phyloP scores from a whole-genome alignment of 2,888 invertebrate species.

The Eumerus sabulonum region DNA sequence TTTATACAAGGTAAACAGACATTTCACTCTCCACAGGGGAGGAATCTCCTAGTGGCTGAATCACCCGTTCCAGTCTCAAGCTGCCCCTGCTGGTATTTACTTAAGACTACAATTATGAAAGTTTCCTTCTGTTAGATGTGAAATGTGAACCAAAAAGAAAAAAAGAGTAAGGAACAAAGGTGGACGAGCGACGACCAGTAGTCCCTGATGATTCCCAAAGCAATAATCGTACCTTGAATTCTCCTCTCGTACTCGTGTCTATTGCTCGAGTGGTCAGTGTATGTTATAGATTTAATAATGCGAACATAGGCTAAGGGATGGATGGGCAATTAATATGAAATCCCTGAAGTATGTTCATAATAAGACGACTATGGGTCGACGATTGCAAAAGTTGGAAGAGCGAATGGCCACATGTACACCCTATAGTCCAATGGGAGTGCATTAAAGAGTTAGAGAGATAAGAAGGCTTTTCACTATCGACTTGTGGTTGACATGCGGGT shows the following conservation, averaged over 20 bases:
- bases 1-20: constrained; percentile 70
- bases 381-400: constrained; percentile 52
- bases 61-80: neutral
- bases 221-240: constrained; percentile 60
- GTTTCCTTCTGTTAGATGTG: constrained; percentile 51
- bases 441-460: neutral
- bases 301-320: constrained; percentile 30
- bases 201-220: constrained; percentile 67
- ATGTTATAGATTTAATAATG: constrained; percentile 51
- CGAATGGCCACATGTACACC: constrained; percentile 12
- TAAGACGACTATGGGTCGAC: constrained; percentile 44
- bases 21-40: constrained; percentile 65
- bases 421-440: neutral
- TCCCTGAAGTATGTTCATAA: constrained; percentile 61
- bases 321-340: constrained; percentile 66
- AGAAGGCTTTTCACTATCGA: constrained; percentile 1
- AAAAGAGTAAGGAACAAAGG: constrained; percentile 46
- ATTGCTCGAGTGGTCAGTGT: constrained; percentile 34
- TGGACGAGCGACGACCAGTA: constrained; percentile 61
- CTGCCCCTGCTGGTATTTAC: constrained; percentile 58
- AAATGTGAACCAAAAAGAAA: constrained; percentile 19
- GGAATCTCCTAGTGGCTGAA: constrained; percentile 34
- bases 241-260: constrained; percentile 30
- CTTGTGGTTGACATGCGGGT: neutral
- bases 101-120: constrained; percentile 69